A percentile compares a stretch with the other conserved stretches of the same genome.
These are phyloP conservation scores for Helicoverpa zea DNA, from an alignment of 1,140 invertebrate species.

Conservation along the genomic window DNA sequence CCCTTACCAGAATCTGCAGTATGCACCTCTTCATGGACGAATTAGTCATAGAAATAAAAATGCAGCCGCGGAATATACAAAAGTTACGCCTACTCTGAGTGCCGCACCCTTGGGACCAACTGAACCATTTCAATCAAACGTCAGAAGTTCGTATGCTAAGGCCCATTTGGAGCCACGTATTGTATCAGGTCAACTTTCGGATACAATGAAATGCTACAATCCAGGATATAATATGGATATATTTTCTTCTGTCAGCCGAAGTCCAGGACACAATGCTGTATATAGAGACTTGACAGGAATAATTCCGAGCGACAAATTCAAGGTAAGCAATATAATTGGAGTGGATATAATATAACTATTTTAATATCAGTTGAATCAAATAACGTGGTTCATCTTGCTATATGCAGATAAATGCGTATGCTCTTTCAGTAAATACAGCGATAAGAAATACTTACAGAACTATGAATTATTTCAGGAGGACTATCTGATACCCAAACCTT, in stretches of 20 bases:
- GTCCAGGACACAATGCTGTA: constrained; percentile 51
- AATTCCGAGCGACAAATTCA: background rate
- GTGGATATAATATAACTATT: no score
- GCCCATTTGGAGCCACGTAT: constrained; percentile 18
- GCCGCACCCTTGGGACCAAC: background rate
- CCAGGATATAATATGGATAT: constrained; percentile 51
- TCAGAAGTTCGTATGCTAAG: background rate
- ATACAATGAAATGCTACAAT: constrained; percentile 8
- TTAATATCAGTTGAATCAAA: no score
- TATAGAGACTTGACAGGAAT: constrained; percentile 31
- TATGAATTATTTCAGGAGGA: no score
- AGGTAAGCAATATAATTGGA: no score
- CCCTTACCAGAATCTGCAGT: background rate
- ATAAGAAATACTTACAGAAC: no score
- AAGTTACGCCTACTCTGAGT: background rate
- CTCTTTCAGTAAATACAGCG: no score
- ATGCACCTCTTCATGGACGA: background rate
- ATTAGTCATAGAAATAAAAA: background rate
- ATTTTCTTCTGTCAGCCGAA: constrained; percentile 41
- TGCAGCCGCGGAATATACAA: background rate
- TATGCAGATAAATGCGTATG: no score
- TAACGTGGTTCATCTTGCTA: no score
- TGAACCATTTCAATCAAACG: background rate
- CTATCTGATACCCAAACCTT: background rate
- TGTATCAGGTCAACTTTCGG: no score